Evolutionary conservation across 2,888 invertebrate genomes (phyloP), one percentile per base, ranked within the genome.

Genomic region (Beris morrisii): DNA sequence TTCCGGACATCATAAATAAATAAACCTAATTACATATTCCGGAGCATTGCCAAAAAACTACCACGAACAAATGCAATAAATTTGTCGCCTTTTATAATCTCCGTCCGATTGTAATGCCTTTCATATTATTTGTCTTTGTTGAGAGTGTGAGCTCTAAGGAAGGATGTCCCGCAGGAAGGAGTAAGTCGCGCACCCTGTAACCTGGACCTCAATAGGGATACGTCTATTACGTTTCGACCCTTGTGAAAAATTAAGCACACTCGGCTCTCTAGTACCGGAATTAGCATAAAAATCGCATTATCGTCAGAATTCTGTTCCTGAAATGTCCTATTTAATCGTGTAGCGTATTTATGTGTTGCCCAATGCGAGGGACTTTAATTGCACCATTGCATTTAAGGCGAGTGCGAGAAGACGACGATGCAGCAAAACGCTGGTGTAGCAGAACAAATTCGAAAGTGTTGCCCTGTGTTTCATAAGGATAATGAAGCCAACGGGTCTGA

Each of bases 271-370:
- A 32, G 55, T 44, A 53, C 32, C 69, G 63, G 72, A 74, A 76
- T 76, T 76, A 74, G 70, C 75, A 76, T 76, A 76, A 75, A 75
- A 75, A 75, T 74, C 73, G 72, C 75, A 75, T 76, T 76, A 76
- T 69, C 70, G 71, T 67, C 75, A 76, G 75, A 73, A 54, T 56
- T 12, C 56, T 38, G 43, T 12, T n/a, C 43, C 52, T 38, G 30
- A 28, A 61, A 61, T 61, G n/a, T 50, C 61, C 61, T 52, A 50
- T 28, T 52, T 50, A 50, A 61, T 50, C 43, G 52, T 50, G 38
- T 9, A 5, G 9, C 9, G 38, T 9, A 38, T 38, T 9, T 38
- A 38, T 38, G 9, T 38, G 38, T 9, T 38, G 38, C 38, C 7
- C 5, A 9, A 38, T 38, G 38, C 7, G 5, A 38, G 7, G 38